Percentiles rank a stretch among this genome's conserved stretches.
Evolutionary conservation across 2,888 invertebrate genomes (phyloP).

Genomic region (Oasisia sp.): DNA sequence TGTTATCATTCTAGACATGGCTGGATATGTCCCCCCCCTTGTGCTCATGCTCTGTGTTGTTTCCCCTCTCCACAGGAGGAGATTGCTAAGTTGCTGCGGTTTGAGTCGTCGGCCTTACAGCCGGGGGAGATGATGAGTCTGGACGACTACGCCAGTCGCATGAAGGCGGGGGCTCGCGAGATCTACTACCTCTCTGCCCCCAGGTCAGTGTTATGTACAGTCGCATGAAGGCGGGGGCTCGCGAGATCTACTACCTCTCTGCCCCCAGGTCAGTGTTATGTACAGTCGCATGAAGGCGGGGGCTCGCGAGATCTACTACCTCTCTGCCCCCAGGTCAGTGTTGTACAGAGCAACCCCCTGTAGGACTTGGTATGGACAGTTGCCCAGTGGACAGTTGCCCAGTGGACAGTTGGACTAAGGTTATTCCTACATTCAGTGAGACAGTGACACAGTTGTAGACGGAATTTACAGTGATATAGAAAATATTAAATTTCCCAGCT

Average conservation of each 20-base stretch:
- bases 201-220: constrained; percentile 70
- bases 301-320: constrained; percentile 88
- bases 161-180: constrained; percentile 82
- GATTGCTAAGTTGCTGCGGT: constrained; percentile 87
- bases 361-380: too few species aligned
- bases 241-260: constrained; percentile 90
- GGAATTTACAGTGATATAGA: too few species aligned
- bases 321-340: constrained; percentile 87
- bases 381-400: too few species aligned
- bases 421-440: too few species aligned
- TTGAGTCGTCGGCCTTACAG: constrained; percentile 86
- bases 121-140: constrained; percentile 78
- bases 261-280: constrained; percentile 80
- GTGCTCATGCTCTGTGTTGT: background rate
- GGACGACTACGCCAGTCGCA: constrained; percentile 81
- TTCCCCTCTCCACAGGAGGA: constrained; percentile 75
- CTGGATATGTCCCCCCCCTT: too few species aligned
- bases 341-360: too few species aligned
- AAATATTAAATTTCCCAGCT: too few species aligned
- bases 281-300: constrained; percentile 76
- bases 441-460: too few species aligned
- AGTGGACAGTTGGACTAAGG: too few species aligned
- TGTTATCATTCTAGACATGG: too few species aligned
- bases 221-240: constrained; percentile 81
- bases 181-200: constrained; percentile 95